These are phyloP conservation scores for Oreochromis tanganicae DNA, from an alignment of 2,113 vertebrate genomes.

Conservation along the genomic window DNA sequence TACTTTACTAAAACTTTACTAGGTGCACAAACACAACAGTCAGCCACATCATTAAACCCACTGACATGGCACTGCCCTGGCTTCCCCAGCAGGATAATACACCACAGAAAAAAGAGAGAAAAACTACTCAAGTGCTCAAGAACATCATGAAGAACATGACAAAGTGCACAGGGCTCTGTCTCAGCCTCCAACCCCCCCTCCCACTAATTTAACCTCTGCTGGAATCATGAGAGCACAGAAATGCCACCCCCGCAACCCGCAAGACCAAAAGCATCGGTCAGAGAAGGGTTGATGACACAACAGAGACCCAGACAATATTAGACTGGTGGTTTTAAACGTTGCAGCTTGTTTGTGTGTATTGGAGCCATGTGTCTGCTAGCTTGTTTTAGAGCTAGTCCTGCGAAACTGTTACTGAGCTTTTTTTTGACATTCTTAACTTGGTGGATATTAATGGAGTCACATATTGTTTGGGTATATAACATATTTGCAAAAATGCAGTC, in stretches of 20 bases:
- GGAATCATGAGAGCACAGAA: neutral
- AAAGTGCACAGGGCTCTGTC: neutral
- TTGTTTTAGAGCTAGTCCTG: neutral
- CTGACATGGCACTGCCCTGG: neutral
- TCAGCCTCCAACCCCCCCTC: neutral
- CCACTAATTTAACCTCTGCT: neutral
- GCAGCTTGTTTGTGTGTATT: neutral
- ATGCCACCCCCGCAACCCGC: neutral
- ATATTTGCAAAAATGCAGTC: neutral
- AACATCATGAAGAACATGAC: neutral
- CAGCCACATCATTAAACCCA: neutral
- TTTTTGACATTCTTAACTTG: neutral
- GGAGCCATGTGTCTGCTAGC: neutral
- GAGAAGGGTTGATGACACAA: neutral
- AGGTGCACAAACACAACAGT: neutral
- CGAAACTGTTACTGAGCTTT: neutral
- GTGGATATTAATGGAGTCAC: neutral
- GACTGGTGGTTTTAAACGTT: neutral
- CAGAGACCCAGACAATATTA: neutral
- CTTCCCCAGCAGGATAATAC: neutral
- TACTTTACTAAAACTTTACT: neutral
- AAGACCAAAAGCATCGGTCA: neutral
- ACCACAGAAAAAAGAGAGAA: neutral
- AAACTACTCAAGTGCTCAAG: neutral
- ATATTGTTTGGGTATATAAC: neutral